Evolutionary conservation across 2,888 invertebrate species (phyloP).

Genomic region (Corbicula japonica): DNA sequence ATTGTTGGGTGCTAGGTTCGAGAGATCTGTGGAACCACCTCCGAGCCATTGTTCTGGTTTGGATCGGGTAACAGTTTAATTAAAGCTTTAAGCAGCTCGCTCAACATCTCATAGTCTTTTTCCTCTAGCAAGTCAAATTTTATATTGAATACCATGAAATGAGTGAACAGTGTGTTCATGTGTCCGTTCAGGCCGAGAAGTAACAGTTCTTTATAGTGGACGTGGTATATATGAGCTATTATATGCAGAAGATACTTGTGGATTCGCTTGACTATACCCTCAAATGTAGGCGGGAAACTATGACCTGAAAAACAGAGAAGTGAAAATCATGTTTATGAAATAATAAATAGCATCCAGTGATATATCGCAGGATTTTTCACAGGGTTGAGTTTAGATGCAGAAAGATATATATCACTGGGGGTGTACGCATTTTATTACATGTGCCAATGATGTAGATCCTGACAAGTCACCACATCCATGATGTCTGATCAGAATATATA

Average conservation of each 20-base stretch:
- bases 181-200: conserved; percentile 97
- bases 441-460: too few relatives aligned
- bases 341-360: too few relatives aligned
- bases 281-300: conserved; percentile 97
- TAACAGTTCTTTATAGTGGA: conserved; percentile 98
- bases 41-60: conserved; percentile 76
- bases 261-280: conserved; percentile 98
- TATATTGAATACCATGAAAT: conserved; percentile 94
- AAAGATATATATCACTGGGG: too few relatives aligned
- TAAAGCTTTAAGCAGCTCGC: conserved; percentile 90
- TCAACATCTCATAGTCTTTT: conserved; percentile 97
- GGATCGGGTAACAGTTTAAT: conserved; percentile 80
- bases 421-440: too few relatives aligned
- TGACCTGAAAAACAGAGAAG: too few relatives aligned
- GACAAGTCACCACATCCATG: too few relatives aligned
- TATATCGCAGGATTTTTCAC: too few relatives aligned
- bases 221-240: conserved; percentile 98
- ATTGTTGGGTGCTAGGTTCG: conserved; percentile 59
- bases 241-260: conserved; percentile 98
- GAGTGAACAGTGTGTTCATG: conserved; percentile 98
- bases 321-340: too few relatives aligned
- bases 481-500: too few relatives aligned
- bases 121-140: conserved; percentile 97
- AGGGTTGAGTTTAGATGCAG: too few relatives aligned
- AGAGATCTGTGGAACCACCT: conserved; percentile 59